Percentiles rank a stretch among this genome's conserved stretches.
Evolutionary conservation across 2,797 vertebrate genomes (phyloP).

Genomic region (Coranthus polyacanthus): DNA sequence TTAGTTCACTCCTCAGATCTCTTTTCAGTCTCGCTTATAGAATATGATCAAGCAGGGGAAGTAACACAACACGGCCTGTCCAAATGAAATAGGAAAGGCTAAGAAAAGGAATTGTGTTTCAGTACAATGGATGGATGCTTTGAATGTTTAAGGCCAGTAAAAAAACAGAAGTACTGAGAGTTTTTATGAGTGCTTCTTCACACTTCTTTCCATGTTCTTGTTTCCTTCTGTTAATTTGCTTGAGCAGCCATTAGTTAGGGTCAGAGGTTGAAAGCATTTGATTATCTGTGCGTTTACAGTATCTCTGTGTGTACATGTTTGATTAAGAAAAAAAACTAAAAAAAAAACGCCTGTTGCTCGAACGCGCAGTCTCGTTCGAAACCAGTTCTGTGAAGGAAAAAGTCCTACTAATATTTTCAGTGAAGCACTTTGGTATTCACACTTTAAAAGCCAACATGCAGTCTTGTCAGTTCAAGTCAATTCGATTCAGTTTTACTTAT

Average conservation of each 20-base stretch:
- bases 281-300: conserved; percentile 13
- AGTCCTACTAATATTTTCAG: background rate
- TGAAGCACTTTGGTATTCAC: background rate
- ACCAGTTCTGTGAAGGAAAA: background rate
- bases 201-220: conserved; percentile 9
- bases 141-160: conserved; percentile 13
- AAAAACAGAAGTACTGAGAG: conserved; percentile 2
- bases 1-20: background rate
- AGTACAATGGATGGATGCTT: conserved; percentile 4
- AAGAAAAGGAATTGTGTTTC: conserved; percentile 2
- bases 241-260: conserved; percentile 4
- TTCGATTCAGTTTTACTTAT: too few relatives aligned
- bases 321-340: too few relatives aligned
- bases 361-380: too few relatives aligned
- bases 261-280: conserved; percentile 23
- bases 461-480: too few relatives aligned
- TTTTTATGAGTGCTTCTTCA: conserved; percentile 29
- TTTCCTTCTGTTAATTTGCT: conserved; percentile 39
- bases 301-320: too few relatives aligned
- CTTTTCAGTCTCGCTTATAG: background rate
- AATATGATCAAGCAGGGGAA: background rate
- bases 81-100: background rate
- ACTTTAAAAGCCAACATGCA: too few relatives aligned
- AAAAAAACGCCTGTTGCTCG: too few relatives aligned
- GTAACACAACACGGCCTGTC: background rate